phyloP scores from a whole-genome alignment of 2,888 invertebrate species.

The Sinelater perroti region DNA sequence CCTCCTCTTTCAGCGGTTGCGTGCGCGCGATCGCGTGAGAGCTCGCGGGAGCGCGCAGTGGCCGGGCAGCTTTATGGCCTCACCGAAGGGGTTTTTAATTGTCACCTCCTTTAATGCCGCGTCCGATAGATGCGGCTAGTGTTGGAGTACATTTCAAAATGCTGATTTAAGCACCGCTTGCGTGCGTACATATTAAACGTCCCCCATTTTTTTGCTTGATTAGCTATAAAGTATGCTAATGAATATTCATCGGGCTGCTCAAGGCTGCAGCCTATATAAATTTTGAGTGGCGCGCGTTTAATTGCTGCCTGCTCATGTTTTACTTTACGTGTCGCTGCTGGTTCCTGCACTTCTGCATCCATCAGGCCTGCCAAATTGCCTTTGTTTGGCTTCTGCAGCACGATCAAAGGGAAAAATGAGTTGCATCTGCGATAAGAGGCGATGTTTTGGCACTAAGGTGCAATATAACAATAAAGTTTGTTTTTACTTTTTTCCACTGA shows the following conservation, averaged over 20 bases:
- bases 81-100: constrained; percentile 41
- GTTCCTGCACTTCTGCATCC: neutral
- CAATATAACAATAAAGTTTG: too few species aligned
- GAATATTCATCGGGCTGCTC: constrained; percentile 24
- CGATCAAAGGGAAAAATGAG: too few species aligned
- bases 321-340: neutral
- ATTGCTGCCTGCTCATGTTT: constrained; percentile 17
- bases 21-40: constrained; percentile 35
- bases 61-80: constrained; percentile 33
- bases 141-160: constrained; percentile 28
- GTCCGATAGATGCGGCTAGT: constrained; percentile 25
- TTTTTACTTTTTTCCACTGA: too few species aligned
- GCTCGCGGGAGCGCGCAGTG: constrained; percentile 23
- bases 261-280: constrained; percentile 5
- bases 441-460: too few species aligned
- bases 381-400: too few species aligned
- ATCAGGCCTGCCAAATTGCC: too few species aligned
- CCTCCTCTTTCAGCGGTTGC: constrained; percentile 25
- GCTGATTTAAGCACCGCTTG: constrained; percentile 27
- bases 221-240: constrained; percentile 22
- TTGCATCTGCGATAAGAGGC: too few species aligned
- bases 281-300: constrained; percentile 7
- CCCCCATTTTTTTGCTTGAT: constrained; percentile 15
- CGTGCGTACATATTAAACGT: constrained; percentile 27
- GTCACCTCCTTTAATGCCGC: constrained; percentile 34